Percentiles rank a stretch among this genome's conserved stretches.
These are phyloP conservation scores for Pterocles burchelli DNA, from an alignment of 2,113 vertebrate species.

Conservation along the genomic window DNA sequence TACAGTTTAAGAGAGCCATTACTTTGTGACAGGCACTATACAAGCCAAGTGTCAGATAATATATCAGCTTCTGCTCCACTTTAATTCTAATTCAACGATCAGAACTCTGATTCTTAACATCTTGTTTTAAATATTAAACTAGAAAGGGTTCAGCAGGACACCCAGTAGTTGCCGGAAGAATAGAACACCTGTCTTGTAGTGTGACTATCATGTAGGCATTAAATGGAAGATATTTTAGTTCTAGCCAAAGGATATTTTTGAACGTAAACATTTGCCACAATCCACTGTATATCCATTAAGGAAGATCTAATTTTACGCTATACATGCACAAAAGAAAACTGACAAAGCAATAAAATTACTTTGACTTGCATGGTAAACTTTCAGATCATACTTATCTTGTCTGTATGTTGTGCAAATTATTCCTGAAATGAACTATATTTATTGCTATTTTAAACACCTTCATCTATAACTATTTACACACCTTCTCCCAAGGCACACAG, in stretches of 20 bases:
- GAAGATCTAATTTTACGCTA: not conserved
- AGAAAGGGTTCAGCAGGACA: not conserved
- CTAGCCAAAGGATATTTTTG: not conserved
- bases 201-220: accelerated
- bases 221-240: not conserved
- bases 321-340: not conserved
- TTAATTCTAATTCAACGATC: not conserved
- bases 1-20: slow-evolving; percentile 25
- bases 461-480: accelerated
- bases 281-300: not conserved
- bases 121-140: not conserved
- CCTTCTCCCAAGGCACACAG: too few species aligned
- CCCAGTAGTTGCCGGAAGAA: accelerated
- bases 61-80: not conserved
- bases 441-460: not conserved
- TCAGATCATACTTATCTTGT: not conserved
- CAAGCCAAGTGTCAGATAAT: slow-evolving; percentile 24
- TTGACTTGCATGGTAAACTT: not conserved
- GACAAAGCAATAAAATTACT: not conserved
- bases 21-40: not conserved
- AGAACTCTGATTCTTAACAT: not conserved
- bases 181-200: not conserved
- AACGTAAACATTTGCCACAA: not conserved
- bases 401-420: not conserved
- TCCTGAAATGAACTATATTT: not conserved